Evolutionary conservation across 2,888 invertebrate species (phyloP).

Genomic region (Sarcophaga rosellei): DNA sequence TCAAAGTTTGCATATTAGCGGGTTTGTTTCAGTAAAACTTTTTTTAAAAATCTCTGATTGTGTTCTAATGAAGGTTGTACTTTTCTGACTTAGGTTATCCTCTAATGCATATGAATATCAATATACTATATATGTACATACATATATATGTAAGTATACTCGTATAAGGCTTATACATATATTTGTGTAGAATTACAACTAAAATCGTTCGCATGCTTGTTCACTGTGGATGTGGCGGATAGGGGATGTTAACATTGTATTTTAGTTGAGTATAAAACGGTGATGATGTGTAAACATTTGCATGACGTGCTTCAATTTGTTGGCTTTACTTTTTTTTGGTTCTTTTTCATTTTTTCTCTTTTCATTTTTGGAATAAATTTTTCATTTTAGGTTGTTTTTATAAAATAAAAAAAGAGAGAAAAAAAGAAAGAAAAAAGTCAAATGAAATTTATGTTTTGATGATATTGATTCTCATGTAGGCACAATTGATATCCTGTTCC

Average conservation of each 20-base stretch:
- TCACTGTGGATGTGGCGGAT: not conserved
- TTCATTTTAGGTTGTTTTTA: constrained; percentile 24
- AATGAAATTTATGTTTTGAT: constrained; percentile 49
- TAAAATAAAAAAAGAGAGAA: not conserved
- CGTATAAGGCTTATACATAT: not conserved
- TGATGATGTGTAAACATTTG: constrained; percentile 68
- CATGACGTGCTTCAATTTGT: constrained; percentile 59
- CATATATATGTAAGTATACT: not conserved
- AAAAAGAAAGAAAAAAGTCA: not conserved
- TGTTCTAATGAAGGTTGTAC: no score
- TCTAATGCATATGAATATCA: no score
- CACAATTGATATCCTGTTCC: constrained; percentile 61
- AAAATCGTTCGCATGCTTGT: no score
- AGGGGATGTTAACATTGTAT: constrained; percentile 41
- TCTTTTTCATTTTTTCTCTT: not conserved
- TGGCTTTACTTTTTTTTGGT: not conserved
- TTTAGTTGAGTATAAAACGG: constrained; percentile 40
- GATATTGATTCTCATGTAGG: constrained; percentile 58
- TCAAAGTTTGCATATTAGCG: no score
- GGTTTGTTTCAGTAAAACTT: no score
- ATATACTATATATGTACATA: not conserved
- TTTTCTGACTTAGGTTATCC: no score
- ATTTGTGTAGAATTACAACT: no score
- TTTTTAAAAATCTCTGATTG: no score
- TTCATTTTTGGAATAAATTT: constrained; percentile 28